phyloP scores from a whole-genome alignment of 2,888 invertebrate species.

The Hyposoter dolosus region DNA sequence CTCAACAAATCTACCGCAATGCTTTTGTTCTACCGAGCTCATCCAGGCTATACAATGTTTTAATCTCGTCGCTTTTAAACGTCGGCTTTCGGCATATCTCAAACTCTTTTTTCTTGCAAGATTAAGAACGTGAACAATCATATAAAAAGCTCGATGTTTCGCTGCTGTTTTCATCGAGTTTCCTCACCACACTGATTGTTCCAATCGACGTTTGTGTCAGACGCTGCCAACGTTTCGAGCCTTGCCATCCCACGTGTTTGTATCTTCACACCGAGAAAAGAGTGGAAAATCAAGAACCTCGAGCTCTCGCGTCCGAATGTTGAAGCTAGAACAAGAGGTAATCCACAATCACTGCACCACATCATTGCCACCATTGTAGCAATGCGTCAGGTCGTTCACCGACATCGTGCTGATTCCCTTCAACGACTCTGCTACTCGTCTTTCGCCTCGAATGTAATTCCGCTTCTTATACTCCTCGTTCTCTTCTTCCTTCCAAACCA shows the following conservation, averaged over 20 bases:
- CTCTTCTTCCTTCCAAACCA: constrained; percentile 24
- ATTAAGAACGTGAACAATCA: constrained; percentile 38
- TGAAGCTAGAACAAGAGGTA: constrained; percentile 62
- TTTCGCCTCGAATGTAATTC: constrained; percentile 71
- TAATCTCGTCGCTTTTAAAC: constrained; percentile 61
- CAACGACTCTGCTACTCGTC: constrained; percentile 68
- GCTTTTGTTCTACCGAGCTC: constrained; percentile 63
- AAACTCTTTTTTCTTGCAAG: neutral
- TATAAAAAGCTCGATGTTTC: neutral
- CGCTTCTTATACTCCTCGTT: constrained; percentile 45
- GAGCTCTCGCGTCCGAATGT: constrained; percentile 28
- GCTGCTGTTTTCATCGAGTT: neutral
- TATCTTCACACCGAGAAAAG: neutral
- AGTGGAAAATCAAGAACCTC: constrained; percentile 64
- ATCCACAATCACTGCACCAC: constrained; percentile 64
- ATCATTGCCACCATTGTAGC: constrained; percentile 67
- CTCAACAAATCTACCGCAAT: constrained; percentile 44
- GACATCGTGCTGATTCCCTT: constrained; percentile 77
- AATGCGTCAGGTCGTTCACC: constrained; percentile 71
- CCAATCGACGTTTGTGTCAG: neutral
- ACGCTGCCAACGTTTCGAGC: neutral
- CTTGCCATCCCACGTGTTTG: neutral
- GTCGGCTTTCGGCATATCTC: neutral
- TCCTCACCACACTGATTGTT: neutral
- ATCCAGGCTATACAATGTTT: constrained; percentile 54